phyloP scores from a whole-genome alignment of 2,797 vertebrate species.

The Rhynchotus rufescens region DNA sequence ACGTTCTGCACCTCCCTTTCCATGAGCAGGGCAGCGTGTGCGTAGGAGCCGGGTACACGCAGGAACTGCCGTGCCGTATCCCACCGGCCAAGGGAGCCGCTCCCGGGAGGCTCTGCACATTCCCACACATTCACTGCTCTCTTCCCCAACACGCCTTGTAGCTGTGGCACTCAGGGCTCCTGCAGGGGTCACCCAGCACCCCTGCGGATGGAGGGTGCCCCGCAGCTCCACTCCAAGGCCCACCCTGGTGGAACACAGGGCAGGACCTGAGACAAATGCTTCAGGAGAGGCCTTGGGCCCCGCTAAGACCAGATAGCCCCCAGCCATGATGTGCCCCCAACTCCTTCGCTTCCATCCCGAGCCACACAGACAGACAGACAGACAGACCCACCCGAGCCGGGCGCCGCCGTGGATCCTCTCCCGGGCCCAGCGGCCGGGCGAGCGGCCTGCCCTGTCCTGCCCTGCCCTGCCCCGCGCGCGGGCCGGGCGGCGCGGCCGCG shows the following conservation, averaged over 20 bases:
- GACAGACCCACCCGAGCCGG: slow-evolving; percentile 5
- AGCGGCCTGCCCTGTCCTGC: rapidly evolving
- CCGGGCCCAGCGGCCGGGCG: rapidly evolving
- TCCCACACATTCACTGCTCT: rapidly evolving
- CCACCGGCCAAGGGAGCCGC: too few species aligned
- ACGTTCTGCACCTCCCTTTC: neutral
- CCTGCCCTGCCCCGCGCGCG: rapidly evolving
- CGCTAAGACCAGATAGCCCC: rapidly evolving
- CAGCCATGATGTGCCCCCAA: neutral
- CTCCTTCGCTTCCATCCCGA: neutral
- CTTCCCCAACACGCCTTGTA: rapidly evolving
- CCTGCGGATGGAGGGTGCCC: neutral
- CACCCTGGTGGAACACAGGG: neutral
- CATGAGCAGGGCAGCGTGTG: rapidly evolving
- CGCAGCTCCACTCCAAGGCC: rapidly evolving
- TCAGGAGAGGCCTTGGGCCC: too few species aligned
- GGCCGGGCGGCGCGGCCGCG: rapidly evolving
- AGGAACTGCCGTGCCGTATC: rapidly evolving
- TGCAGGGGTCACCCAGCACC: neutral
- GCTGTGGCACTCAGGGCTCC: rapidly evolving
- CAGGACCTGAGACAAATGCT: neutral
- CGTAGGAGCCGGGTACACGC: rapidly evolving
- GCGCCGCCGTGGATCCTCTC: neutral
- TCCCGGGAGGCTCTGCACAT: rapidly evolving
- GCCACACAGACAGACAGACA: neutral